Evolutionary conservation across 2,797 vertebrate species (phyloP), one percentile per base, ranked within the genome.

Genomic region (Brotogeris chrysoptera): DNA sequence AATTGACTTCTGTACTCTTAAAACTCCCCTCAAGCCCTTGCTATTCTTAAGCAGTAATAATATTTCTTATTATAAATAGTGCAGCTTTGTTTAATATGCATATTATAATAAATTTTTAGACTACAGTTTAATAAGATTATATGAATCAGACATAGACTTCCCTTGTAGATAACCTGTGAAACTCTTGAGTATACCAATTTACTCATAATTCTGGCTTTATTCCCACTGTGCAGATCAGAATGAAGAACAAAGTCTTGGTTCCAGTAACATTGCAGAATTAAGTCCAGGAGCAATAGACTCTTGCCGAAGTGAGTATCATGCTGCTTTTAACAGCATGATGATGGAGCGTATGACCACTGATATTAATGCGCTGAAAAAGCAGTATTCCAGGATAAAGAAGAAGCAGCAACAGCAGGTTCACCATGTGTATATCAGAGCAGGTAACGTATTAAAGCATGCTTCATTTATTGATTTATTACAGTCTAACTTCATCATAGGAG

Each of bases 251-350:
- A 98, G 90, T 65, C 96, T 98, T 70, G 97, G 97, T 47, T 97
- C 97, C 49, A 98, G 98, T 66, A 99, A 98, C 98, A 99, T 99
- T 19, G 99, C 98, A 1, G 99, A 99, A 95, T 97, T 99, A 96
- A 99, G 99, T 82, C 99, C 99, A 0, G 99, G 99, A 57, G 99
- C 99, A 1, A 98, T 99, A 94, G 98, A 98, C 25, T 98, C 98
- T 2, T 98, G 98, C 64, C 97, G 98, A 69, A 98, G 98, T 3
- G 99, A 99, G 59, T 99, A 99, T 93, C 99, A 99, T 14, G 99
- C 99, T 1, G 98, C 98, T n/a, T 99, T 99, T 96, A 99, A 99
- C 98, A 99, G 99, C 92, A 99, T 99, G 99, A 99, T 99, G 99
- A 98, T 98, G 99, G 99, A 99, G 84, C 98, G 99, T 16, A 99